A percentile compares a stretch with the other conserved stretches of the same genome.
phyloP scores from a whole-genome alignment of 1,140 invertebrate genomes.

The Drosophila mayri region DNA sequence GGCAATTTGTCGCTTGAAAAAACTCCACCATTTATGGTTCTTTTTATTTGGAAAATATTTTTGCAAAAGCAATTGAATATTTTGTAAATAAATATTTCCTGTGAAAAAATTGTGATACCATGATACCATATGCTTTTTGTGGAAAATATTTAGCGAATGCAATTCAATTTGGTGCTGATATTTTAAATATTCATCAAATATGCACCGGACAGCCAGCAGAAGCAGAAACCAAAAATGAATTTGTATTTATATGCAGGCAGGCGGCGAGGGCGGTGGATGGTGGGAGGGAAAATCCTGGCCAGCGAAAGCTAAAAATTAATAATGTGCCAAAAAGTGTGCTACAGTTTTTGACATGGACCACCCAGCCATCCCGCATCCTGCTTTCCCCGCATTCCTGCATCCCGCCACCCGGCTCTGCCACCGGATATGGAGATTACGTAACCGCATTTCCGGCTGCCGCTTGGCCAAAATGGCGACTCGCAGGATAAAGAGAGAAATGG shows the following conservation, averaged over 20 bases:
- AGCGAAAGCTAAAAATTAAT: constrained; percentile 63
- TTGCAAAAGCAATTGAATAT: constrained; percentile 6
- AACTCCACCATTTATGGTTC: background rate
- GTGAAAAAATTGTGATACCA: background rate
- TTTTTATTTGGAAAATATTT: background rate
- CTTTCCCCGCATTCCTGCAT: background rate
- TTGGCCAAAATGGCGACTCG: constrained; percentile 47
- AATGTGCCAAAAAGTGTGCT: constrained; percentile 67
- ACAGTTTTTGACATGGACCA: constrained; percentile 48
- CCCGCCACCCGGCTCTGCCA: constrained; percentile 11
- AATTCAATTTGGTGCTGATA: constrained; percentile 47
- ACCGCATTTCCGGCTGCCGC: constrained; percentile 72
- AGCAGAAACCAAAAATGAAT: constrained; percentile 37
- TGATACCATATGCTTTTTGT: constrained; percentile 5
- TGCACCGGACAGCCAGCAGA: constrained; percentile 37
- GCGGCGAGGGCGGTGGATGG: too few relatives aligned
- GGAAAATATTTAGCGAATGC: constrained; percentile 16
- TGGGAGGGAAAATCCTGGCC: constrained; percentile 31
- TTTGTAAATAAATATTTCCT: constrained; percentile 2
- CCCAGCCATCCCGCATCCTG: background rate
- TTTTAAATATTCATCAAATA: constrained; percentile 53
- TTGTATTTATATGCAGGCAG: constrained; percentile 13
- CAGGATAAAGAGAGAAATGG: constrained; percentile 25
- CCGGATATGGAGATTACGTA: constrained; percentile 71
- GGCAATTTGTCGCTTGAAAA: background rate